Conservation (phyloP, 1,140 invertebrate genomes). For the Pseudomyrmex dendroicus region DNA sequence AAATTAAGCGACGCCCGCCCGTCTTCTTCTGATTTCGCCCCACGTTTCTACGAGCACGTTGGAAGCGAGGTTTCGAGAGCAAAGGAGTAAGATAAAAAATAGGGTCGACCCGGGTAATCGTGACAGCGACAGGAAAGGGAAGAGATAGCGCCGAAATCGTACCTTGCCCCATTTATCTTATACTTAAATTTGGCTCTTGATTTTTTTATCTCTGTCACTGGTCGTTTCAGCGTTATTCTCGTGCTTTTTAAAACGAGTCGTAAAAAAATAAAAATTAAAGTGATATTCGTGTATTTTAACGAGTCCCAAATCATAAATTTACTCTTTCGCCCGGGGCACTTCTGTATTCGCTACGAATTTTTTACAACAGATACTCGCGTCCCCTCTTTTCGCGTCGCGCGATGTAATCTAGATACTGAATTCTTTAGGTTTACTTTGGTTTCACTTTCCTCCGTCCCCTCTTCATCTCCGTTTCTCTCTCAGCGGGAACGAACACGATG, state of each 20-base stretch:
- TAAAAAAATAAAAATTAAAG: neutral
- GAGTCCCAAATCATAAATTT: neutral
- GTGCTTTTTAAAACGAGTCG: neutral
- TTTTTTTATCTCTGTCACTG: neutral
- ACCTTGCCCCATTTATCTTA: neutral
- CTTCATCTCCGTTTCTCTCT: neutral
- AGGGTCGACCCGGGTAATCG: neutral
- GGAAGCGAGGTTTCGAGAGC: neutral
- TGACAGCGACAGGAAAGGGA: neutral
- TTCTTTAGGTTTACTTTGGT: conserved; percentile 38
- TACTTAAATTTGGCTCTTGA: neutral
- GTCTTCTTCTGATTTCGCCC: conserved; percentile 11
- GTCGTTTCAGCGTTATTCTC: neutral
- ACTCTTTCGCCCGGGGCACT: neutral
- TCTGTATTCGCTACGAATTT: neutral
- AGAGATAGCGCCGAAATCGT: neutral
- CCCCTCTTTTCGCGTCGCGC: neutral
- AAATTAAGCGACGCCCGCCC: conserved; percentile 65
- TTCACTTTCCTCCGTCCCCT: neutral
- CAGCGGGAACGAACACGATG: conserved; percentile 6
- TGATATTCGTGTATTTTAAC: neutral
- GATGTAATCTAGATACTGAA: conserved; percentile 61
- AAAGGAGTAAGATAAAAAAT: conserved; percentile 2
- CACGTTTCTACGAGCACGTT: neutral
- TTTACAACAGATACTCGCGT: neutral